A percentile compares a stretch with the other conserved stretches of the same genome.
phyloP scores from a whole-genome alignment of 1,140 invertebrate species.

The Delia radicum region DNA sequence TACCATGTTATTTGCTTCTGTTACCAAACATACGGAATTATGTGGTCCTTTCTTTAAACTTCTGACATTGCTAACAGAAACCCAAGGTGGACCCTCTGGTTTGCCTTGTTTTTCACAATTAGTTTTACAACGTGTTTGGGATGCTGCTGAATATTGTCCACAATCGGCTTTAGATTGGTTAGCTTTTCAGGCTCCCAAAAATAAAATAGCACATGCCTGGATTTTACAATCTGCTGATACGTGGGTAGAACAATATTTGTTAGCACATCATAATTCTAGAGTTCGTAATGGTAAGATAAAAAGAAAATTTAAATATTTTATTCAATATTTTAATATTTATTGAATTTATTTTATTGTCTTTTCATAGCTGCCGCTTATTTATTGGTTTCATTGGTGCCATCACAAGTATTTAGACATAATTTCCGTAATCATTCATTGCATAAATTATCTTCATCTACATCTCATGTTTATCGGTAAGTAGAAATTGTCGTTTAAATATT shows the following conservation, averaged over 20 bases:
- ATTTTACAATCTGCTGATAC: slow-evolving; percentile 82
- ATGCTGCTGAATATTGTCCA: slow-evolving; percentile 85
- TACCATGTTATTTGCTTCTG: slow-evolving; percentile 84
- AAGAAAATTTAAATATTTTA: neutral
- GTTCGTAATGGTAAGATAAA: slow-evolving; percentile 71
- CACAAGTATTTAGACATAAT: slow-evolving; percentile 81
- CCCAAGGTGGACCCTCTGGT: slow-evolving; percentile 72
- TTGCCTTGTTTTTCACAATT: slow-evolving; percentile 87
- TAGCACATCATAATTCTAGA: slow-evolving; percentile 80
- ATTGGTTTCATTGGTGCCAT: slow-evolving; percentile 84
- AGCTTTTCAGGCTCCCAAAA: slow-evolving; percentile 79
- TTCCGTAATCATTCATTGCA: slow-evolving; percentile 63
- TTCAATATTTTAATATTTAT: too few relatives aligned
- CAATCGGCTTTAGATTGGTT: slow-evolving; percentile 91
- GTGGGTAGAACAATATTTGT: slow-evolving; percentile 87
- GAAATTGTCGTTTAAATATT: neutral
- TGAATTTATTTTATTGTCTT: slow-evolving; percentile 24
- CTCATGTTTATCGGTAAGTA: slow-evolving; percentile 48
- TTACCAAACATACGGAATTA: slow-evolving; percentile 83
- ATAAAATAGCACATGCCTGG: slow-evolving; percentile 86
- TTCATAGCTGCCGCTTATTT: slow-evolving; percentile 78
- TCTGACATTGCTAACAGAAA: slow-evolving; percentile 76
- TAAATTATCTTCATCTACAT: slow-evolving; percentile 45
- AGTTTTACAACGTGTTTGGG: slow-evolving; percentile 84
- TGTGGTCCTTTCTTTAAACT: slow-evolving; percentile 91